Base-by-base conservation (phyloP, 1,140 invertebrate genomes). In the Brachionus rubens region DNA sequence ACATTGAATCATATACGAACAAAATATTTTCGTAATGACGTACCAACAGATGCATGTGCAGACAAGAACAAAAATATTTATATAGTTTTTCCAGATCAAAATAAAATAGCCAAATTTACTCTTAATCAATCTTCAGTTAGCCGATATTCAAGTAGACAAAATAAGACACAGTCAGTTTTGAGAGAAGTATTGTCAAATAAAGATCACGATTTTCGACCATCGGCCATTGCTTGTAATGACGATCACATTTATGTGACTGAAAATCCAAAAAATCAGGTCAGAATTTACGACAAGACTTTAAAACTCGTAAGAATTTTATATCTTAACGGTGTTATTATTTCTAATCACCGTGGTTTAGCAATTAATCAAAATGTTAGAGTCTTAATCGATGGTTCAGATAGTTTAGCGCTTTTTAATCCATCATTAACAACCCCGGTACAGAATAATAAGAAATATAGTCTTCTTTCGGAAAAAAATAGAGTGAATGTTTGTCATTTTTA, bases 21-120 rank as follows among this genome's bases (percentile, higher is more conserved):
- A 21, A 72, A 72, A 24, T 54, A 72, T 30, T 72, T 72, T 21
- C 50, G 46, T 26, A 72, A 50, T 14, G 68, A 72, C 4, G 16
- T 72, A 40, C 68, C 68, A 40, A 19, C 30, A 0, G 68, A 72
- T 54, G 68, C 46, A 28, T 72, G 68, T 41, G 50, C 68, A 7
- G 68, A 72, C 26, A 48, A 48, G 41, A 40, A 72, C 50, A 48
- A 54, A 24, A 47, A 54, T 72, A 41, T 72, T 5, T 72, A 30
- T 36, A 30, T 72, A 12, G 68, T 54, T 33, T 72, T 72, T 48
- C 68, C 68, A 2, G 68, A 72, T 33, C 68, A 72, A 54, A 48
- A 72, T 36, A 72, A 72, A 24, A 72, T 72, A 36, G 68, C 50
- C 46, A 72, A 50, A 40, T 72, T 50, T 30, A 33, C 26, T 14